These are phyloP conservation scores for Hypothenemus hampei DNA, from an alignment of 1,140 invertebrate genomes.

Conservation along the genomic window DNA sequence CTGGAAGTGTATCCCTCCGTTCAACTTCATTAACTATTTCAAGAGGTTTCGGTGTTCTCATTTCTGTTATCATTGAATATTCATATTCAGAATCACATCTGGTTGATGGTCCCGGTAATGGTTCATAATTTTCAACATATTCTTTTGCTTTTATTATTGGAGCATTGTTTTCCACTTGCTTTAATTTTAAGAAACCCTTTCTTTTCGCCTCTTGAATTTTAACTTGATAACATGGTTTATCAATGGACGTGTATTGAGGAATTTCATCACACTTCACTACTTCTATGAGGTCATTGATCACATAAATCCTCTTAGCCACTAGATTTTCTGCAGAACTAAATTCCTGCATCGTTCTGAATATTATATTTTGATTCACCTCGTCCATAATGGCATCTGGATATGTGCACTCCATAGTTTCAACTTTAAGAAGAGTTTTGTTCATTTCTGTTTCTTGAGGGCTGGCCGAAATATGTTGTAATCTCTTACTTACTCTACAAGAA, in stretches of 20 bases:
- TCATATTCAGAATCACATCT: conserved; percentile 27
- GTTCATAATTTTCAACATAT: conserved; percentile 17
- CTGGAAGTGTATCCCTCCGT: conserved; percentile 28
- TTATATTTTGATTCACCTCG: conserved; percentile 35
- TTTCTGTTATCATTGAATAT: conserved; percentile 28
- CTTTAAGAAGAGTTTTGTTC: conserved; percentile 31
- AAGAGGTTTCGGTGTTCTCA: conserved; percentile 31
- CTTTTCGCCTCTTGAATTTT: conserved; percentile 54
- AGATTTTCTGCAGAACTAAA: conserved; percentile 51
- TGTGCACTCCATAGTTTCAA: conserved; percentile 36
- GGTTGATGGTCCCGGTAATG: conserved; percentile 17
- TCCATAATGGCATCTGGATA: conserved; percentile 37
- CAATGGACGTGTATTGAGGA: conserved; percentile 57
- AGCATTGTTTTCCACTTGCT: conserved; percentile 23
- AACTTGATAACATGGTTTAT: conserved; percentile 59
- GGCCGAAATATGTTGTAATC: conserved; percentile 15
- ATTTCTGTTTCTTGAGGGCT: conserved; percentile 34
- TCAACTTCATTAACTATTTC: conserved; percentile 9
- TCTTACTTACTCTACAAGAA: conserved; percentile 31
- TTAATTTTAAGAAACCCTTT: conserved; percentile 34
- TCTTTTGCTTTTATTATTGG: conserved; percentile 12
- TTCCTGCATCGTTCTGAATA: conserved; percentile 40
- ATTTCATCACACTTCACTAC: conserved; percentile 57
- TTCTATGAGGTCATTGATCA: conserved; percentile 72
- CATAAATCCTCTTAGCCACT: conserved; percentile 57